phyloP scores from a whole-genome alignment of 2,888 invertebrate species.

The Melipona bicolor region DNA sequence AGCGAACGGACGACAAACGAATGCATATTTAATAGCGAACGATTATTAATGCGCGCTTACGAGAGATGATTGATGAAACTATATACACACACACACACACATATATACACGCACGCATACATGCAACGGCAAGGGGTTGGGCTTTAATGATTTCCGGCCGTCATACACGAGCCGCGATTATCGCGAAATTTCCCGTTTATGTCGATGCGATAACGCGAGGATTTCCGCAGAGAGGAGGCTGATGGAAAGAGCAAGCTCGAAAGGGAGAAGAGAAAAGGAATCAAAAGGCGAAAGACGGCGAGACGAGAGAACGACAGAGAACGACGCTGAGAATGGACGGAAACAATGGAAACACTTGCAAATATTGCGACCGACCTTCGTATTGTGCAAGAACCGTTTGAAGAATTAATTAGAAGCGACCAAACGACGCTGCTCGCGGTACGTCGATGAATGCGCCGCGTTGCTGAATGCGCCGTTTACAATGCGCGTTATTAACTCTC shows the following conservation, averaged over 20 bases:
- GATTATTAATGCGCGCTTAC: slow-evolving; percentile 79
- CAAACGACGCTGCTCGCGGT: slow-evolving; percentile 52
- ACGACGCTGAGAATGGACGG: neutral
- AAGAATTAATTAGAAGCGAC: slow-evolving; percentile 62
- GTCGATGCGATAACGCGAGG: neutral
- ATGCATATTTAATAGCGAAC: slow-evolving; percentile 80
- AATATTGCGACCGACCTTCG: slow-evolving; percentile 48
- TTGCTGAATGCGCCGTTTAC: slow-evolving; percentile 35
- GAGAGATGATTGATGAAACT: slow-evolving; percentile 77
- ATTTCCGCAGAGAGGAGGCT: neutral
- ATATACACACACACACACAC: neutral
- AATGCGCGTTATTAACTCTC: slow-evolving; percentile 54
- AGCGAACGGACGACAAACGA: slow-evolving; percentile 67
- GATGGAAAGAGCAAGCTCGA: neutral
- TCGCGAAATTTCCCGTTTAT: slow-evolving; percentile 8
- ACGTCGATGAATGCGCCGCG: slow-evolving; percentile 34
- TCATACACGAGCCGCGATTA: slow-evolving; percentile 40
- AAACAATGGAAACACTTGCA: slow-evolving; percentile 37
- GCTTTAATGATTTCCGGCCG: slow-evolving; percentile 67
- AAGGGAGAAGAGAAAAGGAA: neutral
- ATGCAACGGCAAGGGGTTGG: slow-evolving; percentile 7
- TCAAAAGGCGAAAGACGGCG: neutral
- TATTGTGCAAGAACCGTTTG: slow-evolving; percentile 52
- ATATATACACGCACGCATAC: no score
- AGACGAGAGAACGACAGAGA: neutral